Base-by-base conservation (phyloP, 2,113 vertebrate species). In the Alectura lathami region DNA sequence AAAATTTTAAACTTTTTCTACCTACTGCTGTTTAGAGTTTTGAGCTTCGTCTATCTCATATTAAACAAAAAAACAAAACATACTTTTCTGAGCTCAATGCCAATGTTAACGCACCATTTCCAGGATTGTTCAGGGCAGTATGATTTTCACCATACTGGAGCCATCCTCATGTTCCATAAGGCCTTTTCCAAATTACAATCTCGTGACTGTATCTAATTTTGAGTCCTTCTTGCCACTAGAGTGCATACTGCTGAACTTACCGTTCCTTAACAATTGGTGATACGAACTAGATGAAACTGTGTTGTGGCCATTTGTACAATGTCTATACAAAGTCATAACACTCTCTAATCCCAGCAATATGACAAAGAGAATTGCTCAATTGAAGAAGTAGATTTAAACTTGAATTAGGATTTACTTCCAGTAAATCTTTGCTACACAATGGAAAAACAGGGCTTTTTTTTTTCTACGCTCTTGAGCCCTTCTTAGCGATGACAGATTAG, bases 1-100 rank as follows among this genome's bases (percentile, higher is more conserved):
- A 95, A 95, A 94, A 91, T 97, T 97, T 96, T 90, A 84, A 96
- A 96, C 90, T 95, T 97, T 97, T 98, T 98, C 96, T 97, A 97
- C 95, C 96, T 97, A 93, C 92, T 91, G 83, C 96, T 92, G 56
- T 96, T 97, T 95, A 97, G 97, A 97, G 86, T 97, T 97, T 97
- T 96, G 96, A 97, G 97, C 95, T 96, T 96, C 87, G 56, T 97
- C 93, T 96, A 66, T 95, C 96, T 97, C 93, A 96, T 93, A 57
- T 60, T 82, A 47, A 93, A 27, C 8, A 47, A n/a, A 57, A 88
- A 74, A 91, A 78, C 43, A 42, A 59, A 57, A 23, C 80, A 26
- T 82, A 66, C 86, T 90, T 96, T 92, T 66, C 89, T 84, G 94
- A 97, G 59, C 88, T 84, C 60, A 94, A 91, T 83, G 88, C 88